A percentile compares a stretch with the other conserved stretches of the same genome.
Evolutionary conservation across 2,113 vertebrate species (phyloP).

Genomic region (Climacteris rufus): DNA sequence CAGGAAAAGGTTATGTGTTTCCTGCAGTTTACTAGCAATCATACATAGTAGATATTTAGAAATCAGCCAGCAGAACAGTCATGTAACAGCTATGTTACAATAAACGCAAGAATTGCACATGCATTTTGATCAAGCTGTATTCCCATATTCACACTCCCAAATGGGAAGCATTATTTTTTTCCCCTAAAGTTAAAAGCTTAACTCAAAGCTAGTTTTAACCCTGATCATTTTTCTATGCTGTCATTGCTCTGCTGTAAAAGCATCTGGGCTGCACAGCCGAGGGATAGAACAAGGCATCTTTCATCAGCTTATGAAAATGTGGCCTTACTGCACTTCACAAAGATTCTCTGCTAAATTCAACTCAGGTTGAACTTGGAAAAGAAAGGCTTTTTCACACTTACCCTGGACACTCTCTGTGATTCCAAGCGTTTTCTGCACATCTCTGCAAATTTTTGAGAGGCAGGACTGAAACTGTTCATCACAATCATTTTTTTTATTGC

Average conservation of each 20-base stretch:
- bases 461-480: constrained; percentile 91
- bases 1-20: neutral
- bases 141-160: neutral
- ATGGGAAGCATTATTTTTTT: neutral
- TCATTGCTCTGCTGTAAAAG: neutral
- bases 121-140: neutral
- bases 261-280: neutral
- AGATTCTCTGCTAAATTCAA: neutral
- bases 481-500: constrained; percentile 86
- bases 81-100: neutral
- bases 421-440: constrained; percentile 90
- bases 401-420: constrained; percentile 87
- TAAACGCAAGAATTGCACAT: neutral
- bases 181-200: neutral
- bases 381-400: constrained; percentile 38
- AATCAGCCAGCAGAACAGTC: neutral
- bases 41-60: neutral
- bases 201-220: neutral
- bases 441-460: constrained; percentile 89
- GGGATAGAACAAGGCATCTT: neutral
- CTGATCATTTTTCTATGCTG: neutral
- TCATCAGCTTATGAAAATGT: neutral
- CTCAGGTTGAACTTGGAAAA: accelerated
- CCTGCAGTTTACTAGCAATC: neutral
- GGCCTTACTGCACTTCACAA: neutral